phyloP scores from a whole-genome alignment of 2,113 vertebrate genomes.

The Corythaeola cristata region DNA sequence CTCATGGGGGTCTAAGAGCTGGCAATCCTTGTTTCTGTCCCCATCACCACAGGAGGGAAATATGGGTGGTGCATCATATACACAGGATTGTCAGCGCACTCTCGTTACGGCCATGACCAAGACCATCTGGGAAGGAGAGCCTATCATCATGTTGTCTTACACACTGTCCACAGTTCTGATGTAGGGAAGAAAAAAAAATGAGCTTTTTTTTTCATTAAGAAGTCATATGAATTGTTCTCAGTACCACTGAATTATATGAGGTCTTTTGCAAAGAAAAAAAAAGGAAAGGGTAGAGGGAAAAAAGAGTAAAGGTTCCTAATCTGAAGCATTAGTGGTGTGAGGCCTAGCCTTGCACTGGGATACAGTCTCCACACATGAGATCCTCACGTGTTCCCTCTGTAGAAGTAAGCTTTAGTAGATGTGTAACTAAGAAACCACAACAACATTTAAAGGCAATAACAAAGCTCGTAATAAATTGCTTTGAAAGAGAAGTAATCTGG shows the following conservation, averaged over 20 bases:
- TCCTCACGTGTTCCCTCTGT: accelerated
- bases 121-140: accelerated
- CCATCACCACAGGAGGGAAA: not conserved
- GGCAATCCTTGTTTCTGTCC: not conserved
- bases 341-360: not conserved
- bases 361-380: not conserved
- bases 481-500: not conserved
- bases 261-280: not conserved
- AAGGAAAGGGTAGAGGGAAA: not conserved
- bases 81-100: not conserved
- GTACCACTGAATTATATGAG: not conserved
- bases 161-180: not conserved
- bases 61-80: not conserved
- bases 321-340: not conserved
- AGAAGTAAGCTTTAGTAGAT: not conserved
- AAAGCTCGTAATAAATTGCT: not conserved
- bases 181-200: not conserved
- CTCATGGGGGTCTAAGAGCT: not conserved
- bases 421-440: not conserved
- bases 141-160: not conserved
- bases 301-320: not conserved
- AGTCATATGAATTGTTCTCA: not conserved
- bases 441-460: not conserved
- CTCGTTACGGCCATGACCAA: not conserved
- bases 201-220: not conserved